phyloP scores from a whole-genome alignment of 2,888 invertebrate genomes.

The Yponomeuta sedellus region DNA sequence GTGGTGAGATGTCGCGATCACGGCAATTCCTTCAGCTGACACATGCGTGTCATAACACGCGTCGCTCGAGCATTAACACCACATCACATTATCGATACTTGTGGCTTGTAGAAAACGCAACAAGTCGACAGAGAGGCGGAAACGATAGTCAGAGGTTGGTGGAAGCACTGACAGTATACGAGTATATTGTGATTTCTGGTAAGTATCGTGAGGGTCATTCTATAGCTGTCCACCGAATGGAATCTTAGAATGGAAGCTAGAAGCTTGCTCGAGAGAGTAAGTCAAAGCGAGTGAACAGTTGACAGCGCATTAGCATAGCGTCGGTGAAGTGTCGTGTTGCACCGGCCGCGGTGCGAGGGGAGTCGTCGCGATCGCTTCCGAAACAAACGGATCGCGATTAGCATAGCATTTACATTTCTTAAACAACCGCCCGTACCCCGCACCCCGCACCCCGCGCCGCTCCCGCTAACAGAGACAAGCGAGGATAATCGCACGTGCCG shows the following conservation, averaged over 20 bases:
- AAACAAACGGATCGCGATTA: slow-evolving; percentile 32
- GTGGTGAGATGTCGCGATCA: neutral
- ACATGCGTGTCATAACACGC: neutral
- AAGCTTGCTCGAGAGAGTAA: neutral
- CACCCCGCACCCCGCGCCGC: slow-evolving; percentile 10
- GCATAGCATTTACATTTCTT: slow-evolving; percentile 46
- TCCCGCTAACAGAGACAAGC: slow-evolving; percentile 17
- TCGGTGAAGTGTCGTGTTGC: neutral
- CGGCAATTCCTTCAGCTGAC: neutral
- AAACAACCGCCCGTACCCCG: slow-evolving; percentile 21
- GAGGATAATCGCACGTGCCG: slow-evolving; percentile 20
- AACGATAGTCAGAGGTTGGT: neutral
- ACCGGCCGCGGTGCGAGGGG: slow-evolving; percentile 11
- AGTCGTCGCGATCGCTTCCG: neutral
- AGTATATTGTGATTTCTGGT: no score
- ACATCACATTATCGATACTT: neutral
- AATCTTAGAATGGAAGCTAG: neutral
- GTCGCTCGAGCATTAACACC: neutral
- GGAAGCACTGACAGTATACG: neutral
- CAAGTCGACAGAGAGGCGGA: neutral
- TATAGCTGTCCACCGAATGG: neutral
- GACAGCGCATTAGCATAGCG: neutral
- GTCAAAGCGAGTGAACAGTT: neutral
- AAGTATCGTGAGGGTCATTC: no score
- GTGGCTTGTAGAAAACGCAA: neutral